Evolutionary conservation across 2,888 invertebrate genomes (phyloP).

Genomic region (Lucinisca nassula): DNA sequence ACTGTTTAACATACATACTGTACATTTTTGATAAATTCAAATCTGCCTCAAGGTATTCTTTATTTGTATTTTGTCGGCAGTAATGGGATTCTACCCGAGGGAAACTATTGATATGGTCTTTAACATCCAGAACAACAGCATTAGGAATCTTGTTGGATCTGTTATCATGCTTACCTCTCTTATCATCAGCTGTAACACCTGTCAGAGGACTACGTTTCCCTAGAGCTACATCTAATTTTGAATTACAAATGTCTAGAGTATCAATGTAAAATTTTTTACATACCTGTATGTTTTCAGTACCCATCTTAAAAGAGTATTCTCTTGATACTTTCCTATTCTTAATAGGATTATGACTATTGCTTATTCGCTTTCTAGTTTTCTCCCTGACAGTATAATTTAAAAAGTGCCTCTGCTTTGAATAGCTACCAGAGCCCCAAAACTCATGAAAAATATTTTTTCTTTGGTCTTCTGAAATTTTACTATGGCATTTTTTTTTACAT

Average conservation of each 20-base stretch:
- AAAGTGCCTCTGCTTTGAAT: too few relatives aligned
- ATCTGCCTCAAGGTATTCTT: slow-evolving; percentile 22
- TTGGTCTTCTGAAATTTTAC: too few relatives aligned
- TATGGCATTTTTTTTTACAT: too few relatives aligned
- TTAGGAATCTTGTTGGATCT: too few relatives aligned
- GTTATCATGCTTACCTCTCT: slow-evolving; percentile 7
- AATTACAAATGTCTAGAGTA: slow-evolving; percentile 21
- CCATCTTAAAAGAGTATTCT: too few relatives aligned
- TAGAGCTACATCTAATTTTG: neutral
- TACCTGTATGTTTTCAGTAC: slow-evolving; percentile 12
- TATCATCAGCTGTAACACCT: slow-evolving; percentile 8
- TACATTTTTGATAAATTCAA: slow-evolving; percentile 22
- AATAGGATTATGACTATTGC: too few relatives aligned
- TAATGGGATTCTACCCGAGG: slow-evolving; percentile 28
- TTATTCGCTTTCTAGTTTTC: too few relatives aligned
- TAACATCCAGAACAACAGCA: neutral
- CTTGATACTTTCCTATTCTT: too few relatives aligned
- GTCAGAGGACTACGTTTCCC: neutral
- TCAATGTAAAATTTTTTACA: slow-evolving; percentile 22
- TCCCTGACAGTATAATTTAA: too few relatives aligned
- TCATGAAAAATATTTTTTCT: too few relatives aligned
- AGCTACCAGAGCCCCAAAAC: too few relatives aligned
- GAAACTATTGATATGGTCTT: slow-evolving; percentile 37
- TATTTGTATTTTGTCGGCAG: slow-evolving; percentile 8
- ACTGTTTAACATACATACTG: slow-evolving; percentile 16